Conservation (phyloP, 2,888 invertebrate genomes). For the Trimorus sp. region DNA sequence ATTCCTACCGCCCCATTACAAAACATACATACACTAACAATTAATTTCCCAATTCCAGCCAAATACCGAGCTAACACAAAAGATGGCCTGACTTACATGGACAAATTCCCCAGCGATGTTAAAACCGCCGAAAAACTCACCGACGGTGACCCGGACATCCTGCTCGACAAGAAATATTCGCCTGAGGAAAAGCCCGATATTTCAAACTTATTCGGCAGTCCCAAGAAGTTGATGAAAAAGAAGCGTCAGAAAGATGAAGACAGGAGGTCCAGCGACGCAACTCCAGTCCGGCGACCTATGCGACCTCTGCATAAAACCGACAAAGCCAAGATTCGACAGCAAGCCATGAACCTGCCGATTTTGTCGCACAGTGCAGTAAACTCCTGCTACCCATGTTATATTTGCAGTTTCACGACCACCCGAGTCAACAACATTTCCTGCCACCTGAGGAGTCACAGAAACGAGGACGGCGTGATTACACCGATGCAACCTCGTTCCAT, state of each 20-base stretch:
- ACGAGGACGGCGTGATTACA: slow-evolving; percentile 42
- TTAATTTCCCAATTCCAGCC: slow-evolving; percentile 80
- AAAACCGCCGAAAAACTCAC: slow-evolving; percentile 88
- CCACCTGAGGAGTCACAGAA: slow-evolving; percentile 87
- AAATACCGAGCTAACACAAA: slow-evolving; percentile 85
- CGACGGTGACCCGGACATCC: slow-evolving; percentile 87
- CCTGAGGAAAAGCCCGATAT: slow-evolving; percentile 83
- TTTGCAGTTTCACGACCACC: slow-evolving; percentile 86
- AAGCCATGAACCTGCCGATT: slow-evolving; percentile 78
- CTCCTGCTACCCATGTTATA: slow-evolving; percentile 84
- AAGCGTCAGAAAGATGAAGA: slow-evolving; percentile 74
- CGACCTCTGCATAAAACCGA: slow-evolving; percentile 82
- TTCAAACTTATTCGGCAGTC: slow-evolving; percentile 83
- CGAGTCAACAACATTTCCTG: slow-evolving; percentile 88
- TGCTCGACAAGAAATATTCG: slow-evolving; percentile 84
- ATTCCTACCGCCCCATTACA: background rate
- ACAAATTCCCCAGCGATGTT: slow-evolving; percentile 91
- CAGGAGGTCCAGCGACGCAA: slow-evolving; percentile 70
- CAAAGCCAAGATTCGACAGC: slow-evolving; percentile 86
- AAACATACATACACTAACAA: background rate
- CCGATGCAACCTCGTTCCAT: slow-evolving; percentile 63
- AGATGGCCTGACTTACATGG: slow-evolving; percentile 84
- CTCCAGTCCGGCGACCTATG: slow-evolving; percentile 77
- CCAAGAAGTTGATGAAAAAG: slow-evolving; percentile 80
- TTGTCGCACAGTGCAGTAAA: slow-evolving; percentile 72